phyloP scores from a whole-genome alignment of 2,797 vertebrate species.

The Prunella strophiata region DNA sequence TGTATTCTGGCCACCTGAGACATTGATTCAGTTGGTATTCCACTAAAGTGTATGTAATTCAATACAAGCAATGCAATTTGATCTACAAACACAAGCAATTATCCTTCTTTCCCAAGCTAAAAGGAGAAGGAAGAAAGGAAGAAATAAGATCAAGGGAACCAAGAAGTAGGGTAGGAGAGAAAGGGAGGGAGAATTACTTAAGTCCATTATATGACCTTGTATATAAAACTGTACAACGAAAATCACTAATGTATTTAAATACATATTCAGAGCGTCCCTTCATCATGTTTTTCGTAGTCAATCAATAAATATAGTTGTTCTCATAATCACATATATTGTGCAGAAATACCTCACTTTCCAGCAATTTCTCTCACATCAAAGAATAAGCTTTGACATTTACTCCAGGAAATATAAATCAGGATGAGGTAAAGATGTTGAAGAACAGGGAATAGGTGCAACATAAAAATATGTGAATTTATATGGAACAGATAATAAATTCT shows the following conservation, averaged over 20 bases:
- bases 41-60: background rate
- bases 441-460: background rate
- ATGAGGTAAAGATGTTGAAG: background rate
- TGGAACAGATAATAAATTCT: background rate
- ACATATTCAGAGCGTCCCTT: background rate
- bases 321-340: background rate
- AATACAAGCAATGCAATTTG: background rate
- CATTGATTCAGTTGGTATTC: background rate
- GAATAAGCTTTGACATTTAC: background rate
- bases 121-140: background rate
- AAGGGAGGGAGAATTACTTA: background rate
- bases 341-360: background rate
- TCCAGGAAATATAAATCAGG: accelerated
- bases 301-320: background rate
- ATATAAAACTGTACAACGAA: background rate
- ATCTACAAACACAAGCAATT: background rate
- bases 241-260: background rate
- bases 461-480: background rate
- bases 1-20: background rate
- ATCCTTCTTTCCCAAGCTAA: background rate
- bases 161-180: background rate
- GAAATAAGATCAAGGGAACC: background rate
- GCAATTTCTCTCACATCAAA: background rate
- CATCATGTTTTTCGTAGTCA: background rate
- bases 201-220: background rate